Evolutionary conservation across 35 echinoderm and acorn worm genomes (phyloP).

Genomic region (Heliocidaris erythrogramma): DNA sequence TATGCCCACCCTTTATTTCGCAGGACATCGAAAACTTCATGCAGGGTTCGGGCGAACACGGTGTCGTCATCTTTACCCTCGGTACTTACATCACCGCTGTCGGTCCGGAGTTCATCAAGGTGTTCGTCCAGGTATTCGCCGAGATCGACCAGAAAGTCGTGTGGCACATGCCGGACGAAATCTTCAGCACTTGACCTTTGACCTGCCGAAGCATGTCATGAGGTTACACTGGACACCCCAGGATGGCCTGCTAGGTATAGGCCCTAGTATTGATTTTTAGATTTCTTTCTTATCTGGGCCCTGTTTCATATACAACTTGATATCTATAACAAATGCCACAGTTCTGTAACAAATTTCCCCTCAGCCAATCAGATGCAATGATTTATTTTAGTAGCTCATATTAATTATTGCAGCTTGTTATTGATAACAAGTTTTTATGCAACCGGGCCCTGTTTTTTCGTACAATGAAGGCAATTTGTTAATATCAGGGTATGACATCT

Average conservation of each 20-base stretch:
- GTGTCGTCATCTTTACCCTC: constrained; percentile 57
- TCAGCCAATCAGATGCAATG: too few relatives aligned
- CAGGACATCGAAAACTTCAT: constrained; percentile 65
- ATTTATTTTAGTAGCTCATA: too few relatives aligned
- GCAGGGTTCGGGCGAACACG: constrained; percentile 44
- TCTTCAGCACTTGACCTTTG: background rate
- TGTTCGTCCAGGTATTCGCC: constrained; percentile 44
- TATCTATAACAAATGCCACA: too few relatives aligned
- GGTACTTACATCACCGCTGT: constrained; percentile 37
- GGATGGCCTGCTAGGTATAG: constrained; percentile 74
- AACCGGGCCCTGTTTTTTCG: too few relatives aligned
- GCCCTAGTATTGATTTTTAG: too few relatives aligned
- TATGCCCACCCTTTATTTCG: background rate
- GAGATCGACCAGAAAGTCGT: constrained; percentile 54
- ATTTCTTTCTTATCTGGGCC: too few relatives aligned
- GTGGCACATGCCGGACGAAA: constrained; percentile 31
- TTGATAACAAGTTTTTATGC: too few relatives aligned
- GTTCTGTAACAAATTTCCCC: too few relatives aligned
- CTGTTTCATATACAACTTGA: too few relatives aligned
- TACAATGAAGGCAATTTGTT: too few relatives aligned
- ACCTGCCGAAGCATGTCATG: constrained; percentile 45
- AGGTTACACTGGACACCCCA: constrained; percentile 67
- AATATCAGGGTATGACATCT: too few relatives aligned
- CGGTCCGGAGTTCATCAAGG: background rate
- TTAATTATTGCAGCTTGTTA: too few relatives aligned